phyloP scores from a whole-genome alignment of 1,140 invertebrate genomes.

The Drosophila navojoa region DNA sequence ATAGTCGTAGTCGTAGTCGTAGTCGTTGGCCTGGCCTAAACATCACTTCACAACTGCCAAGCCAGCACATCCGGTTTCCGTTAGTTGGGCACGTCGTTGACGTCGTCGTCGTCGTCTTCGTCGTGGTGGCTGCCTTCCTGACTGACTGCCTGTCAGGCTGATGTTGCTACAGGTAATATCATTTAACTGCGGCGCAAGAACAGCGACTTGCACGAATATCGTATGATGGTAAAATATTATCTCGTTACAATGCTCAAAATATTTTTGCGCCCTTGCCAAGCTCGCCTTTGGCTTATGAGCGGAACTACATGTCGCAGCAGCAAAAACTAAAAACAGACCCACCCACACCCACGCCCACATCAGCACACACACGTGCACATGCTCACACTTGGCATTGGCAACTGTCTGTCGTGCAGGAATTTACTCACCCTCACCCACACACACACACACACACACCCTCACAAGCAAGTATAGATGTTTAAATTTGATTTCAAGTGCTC shows the following conservation, averaged over 20 bases:
- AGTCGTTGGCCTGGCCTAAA: constrained; percentile 61
- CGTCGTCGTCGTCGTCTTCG: neutral
- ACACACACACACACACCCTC: neutral
- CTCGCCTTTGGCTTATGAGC: constrained; percentile 74
- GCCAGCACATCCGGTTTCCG: constrained; percentile 81
- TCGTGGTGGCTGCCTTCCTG: constrained; percentile 9
- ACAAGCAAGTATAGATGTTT: constrained; percentile 54
- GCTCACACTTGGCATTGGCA: neutral
- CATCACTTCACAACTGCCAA: constrained; percentile 80
- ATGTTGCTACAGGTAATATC: constrained; percentile 82
- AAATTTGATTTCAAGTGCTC: constrained; percentile 79
- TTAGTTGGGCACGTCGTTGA: constrained; percentile 60
- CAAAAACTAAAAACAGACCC: constrained; percentile 16
- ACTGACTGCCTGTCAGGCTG: constrained; percentile 65
- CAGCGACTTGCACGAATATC: constrained; percentile 51
- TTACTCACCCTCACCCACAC: neutral
- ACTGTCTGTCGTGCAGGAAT: constrained; percentile 15
- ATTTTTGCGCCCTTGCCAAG: constrained; percentile 54
- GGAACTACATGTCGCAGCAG: constrained; percentile 66
- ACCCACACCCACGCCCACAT: neutral
- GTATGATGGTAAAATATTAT: constrained; percentile 80
- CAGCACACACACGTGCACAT: constrained; percentile 7
- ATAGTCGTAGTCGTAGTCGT: constrained; percentile 3
- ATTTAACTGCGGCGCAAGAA: constrained; percentile 60
- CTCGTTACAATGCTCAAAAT: constrained; percentile 72